These are phyloP conservation scores for Furcula furcula DNA, from an alignment of 2,888 invertebrate genomes.

Conservation along the genomic window DNA sequence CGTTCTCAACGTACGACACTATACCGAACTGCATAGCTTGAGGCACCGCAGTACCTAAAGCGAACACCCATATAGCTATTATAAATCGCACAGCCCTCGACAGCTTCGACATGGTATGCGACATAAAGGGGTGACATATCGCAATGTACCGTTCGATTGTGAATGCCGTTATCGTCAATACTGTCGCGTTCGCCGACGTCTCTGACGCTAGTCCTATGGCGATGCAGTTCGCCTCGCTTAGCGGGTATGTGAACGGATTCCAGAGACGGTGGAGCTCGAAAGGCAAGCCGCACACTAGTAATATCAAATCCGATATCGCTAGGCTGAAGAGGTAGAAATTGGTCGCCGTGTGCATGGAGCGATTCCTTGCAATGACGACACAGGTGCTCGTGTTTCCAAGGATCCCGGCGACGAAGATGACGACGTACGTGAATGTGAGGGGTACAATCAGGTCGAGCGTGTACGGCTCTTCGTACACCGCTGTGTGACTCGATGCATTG, in stretches of 20 bases:
- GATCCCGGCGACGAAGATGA: constrained; percentile 88
- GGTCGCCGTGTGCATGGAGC: constrained; percentile 92
- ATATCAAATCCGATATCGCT: constrained; percentile 88
- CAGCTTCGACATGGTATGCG: constrained; percentile 91
- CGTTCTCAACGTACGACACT: constrained; percentile 71
- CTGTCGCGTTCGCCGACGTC: constrained; percentile 92
- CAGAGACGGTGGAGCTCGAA: constrained; percentile 89
- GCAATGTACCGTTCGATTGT: constrained; percentile 94
- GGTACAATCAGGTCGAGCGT: constrained; percentile 84
- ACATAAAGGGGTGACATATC: constrained; percentile 92
- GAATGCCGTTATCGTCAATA: constrained; percentile 93
- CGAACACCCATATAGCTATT: constrained; percentile 89
- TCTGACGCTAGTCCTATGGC: constrained; percentile 90
- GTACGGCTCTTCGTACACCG: constrained; percentile 63
- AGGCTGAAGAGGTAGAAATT: constrained; percentile 92
- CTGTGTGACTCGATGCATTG: constrained; percentile 44
- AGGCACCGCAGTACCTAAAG: constrained; percentile 87
- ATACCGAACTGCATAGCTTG: constrained; percentile 92
- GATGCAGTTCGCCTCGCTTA: constrained; percentile 90
- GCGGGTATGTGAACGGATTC: constrained; percentile 87
- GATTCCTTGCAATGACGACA: constrained; percentile 88
- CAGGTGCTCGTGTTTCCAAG: constrained; percentile 91
- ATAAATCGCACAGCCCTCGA: constrained; percentile 90
- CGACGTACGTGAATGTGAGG: constrained; percentile 84
- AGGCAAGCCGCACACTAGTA: constrained; percentile 89